These are phyloP conservation scores for Agrochola macilenta DNA, from an alignment of 2,888 invertebrate genomes.

Conservation along the genomic window DNA sequence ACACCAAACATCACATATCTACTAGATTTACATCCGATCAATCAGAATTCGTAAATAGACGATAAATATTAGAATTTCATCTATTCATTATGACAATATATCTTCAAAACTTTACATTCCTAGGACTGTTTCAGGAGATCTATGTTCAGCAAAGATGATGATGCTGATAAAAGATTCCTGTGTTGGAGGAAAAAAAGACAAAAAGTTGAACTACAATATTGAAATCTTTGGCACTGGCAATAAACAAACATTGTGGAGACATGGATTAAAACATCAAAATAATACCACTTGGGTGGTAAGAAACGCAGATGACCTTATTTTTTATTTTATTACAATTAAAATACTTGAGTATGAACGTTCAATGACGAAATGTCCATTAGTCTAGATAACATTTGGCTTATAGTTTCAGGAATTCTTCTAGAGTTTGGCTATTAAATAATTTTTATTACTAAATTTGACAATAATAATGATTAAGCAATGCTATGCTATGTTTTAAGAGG, in stretches of 20 bases:
- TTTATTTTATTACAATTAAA: conserved; percentile 25
- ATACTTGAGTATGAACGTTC: conserved; percentile 32
- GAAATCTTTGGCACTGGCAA: neutral
- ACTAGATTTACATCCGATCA: neutral
- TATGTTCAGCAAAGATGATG: neutral
- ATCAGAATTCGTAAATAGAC: neutral
- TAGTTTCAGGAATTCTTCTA: conserved; percentile 43
- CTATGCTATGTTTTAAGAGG: neutral
- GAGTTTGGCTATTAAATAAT: conserved; percentile 29
- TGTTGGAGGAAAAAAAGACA: neutral
- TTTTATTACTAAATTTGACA: conserved; percentile 28
- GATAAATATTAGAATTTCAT: too few relatives aligned
- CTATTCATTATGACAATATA: too few relatives aligned
- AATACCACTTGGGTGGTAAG: conserved; percentile 56
- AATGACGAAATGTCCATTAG: conserved; percentile 41
- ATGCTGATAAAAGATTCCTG: neutral
- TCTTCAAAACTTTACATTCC: too few relatives aligned
- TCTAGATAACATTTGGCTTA: conserved; percentile 60
- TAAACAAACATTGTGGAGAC: neutral
- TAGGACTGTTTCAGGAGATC: neutral
- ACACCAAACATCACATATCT: too few relatives aligned
- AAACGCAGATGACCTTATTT: conserved; percentile 23
- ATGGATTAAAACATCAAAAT: conserved; percentile 6
- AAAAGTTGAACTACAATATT: neutral
- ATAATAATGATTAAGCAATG: neutral